A percentile compares a stretch with the other conserved stretches of the same genome.
These are phyloP conservation scores for Bettongia penicillata DNA, from an alignment of 2,113 vertebrate genomes.

Conservation along the genomic window DNA sequence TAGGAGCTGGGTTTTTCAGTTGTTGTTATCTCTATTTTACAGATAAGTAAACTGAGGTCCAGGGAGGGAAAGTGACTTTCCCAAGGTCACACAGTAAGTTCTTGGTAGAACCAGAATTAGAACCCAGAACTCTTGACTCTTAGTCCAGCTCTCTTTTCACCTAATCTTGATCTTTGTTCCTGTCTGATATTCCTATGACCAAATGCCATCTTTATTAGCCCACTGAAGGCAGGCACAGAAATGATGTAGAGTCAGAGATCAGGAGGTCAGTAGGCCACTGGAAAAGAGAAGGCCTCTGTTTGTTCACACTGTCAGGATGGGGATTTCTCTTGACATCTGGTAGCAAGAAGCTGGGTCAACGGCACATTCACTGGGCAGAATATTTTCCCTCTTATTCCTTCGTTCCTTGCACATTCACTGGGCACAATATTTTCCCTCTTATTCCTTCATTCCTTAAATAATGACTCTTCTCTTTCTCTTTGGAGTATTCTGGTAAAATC, in stretches of 20 bases:
- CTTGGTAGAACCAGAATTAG: not conserved
- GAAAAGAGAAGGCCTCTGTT: conserved; percentile 54
- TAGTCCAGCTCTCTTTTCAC: not conserved
- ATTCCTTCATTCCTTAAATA: conserved; percentile 79
- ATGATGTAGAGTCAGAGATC: not conserved
- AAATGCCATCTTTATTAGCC: not conserved
- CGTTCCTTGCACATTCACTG: conserved; percentile 73
- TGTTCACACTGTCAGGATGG: conserved; percentile 58
- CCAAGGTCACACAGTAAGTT: not conserved
- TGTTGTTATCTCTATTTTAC: not conserved
- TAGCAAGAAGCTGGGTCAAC: conserved; percentile 67
- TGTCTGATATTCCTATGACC: not conserved
- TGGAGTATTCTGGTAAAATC: conserved; percentile 71
- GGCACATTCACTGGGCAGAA: conserved; percentile 76
- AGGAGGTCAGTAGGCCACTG: not conserved
- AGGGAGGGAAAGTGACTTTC: not conserved
- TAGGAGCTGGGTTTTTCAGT: not conserved
- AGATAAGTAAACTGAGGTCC: not conserved
- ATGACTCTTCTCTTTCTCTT: conserved; percentile 73
- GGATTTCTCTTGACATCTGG: conserved; percentile 53
- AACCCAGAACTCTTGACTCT: not conserved
- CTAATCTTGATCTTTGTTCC: no score
- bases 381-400: conserved; percentile 73
- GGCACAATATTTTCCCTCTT: conserved; percentile 73
- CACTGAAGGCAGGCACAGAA: not conserved